Evolutionary conservation across 2,797 vertebrate genomes (phyloP), one percentile per base, ranked within the genome.

Genomic region (Darevskia mixta): DNA sequence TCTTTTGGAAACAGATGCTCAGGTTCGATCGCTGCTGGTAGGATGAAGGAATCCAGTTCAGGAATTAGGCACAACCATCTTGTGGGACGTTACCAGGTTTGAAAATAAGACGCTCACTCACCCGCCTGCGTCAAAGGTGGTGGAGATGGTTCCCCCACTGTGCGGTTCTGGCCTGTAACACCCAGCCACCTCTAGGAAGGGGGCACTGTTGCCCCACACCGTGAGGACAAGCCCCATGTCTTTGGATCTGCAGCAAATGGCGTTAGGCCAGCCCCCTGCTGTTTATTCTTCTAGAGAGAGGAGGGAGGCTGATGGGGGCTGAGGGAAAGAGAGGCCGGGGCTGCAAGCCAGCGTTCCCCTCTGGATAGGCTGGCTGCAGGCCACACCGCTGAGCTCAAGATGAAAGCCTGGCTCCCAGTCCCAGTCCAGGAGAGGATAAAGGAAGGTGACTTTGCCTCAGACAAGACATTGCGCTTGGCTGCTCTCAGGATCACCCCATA

Each of bases 171-270:
- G 64, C 25, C 10, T 90, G 88, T 64, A 89, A 32, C 87, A 91
- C 29, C 45, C 9, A 38, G 4, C 45, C 79, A 2, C 80, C 66
- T 1, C 61, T 35, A 91, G 86, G 75, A 78, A 93, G 94, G 88
- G 88, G 82, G 90, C 85, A 81, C 58, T 38, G 66, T 20, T 11
- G 82, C 15, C 73, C 55, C 32, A 45, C 73, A 1, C 6, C 3
- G 32, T 38, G 77, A 75, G 6, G 43, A 45, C 13, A 18, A 45
- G 64, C 61, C 61, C 61, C 25, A 4, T 38, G 25, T 27, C 20
- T 5, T 29, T 9, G 71, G 32, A 88, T 72, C 4, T 2, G 69
- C 9, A 8, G 69, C 71, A 87, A 66, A 61, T 10, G 71, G 55
- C 23, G 38, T 20, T 11, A 73, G 66, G 77, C 11, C 80, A 8